Evolutionary conservation across 2,888 invertebrate species (phyloP), one percentile per base, ranked within the genome.

Genomic region (Campoplex capitator): DNA sequence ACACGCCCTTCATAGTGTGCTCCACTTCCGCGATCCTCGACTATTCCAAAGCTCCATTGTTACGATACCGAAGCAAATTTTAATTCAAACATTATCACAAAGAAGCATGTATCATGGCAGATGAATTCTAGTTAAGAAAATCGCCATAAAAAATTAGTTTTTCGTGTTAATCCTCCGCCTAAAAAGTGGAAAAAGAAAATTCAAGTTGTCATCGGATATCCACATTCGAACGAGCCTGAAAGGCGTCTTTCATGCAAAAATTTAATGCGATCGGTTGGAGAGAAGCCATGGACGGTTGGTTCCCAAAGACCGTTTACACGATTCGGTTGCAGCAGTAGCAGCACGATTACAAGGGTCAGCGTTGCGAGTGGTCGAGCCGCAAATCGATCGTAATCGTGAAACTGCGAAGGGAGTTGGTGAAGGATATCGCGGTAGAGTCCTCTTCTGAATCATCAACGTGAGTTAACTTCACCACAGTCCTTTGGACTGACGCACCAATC

Each of bases 381-480:
- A 89, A 91, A 91, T 92, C 92, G 92, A 92, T 92, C 89, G 92
- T 91, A 91, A 92, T 92, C 91, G 78, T 62, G 54, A 32, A 23
- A 45, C 62, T 23, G 28, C 23, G 23, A 9, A 45, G 71, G 45
- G 48, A 77, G 67, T 4, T 23, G 23, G 23, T 23, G 23, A 23
- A 23, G 23, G 23, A 0, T 23, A 0, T 23, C 23, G 23, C 23
- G 23, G 23, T 23, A 42, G 67, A 65, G 56, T 68, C 74, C 75
- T 67, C 16, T 1, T 51, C 18, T 51, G 4, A 4, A 16, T 51
- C 28, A 28, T 82, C 68, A 68, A 35, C 45, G 68, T 75, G 38
- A 76, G 68, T 82, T 75, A n/a, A 58, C 42, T 70, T 48, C 28
- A 76, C 70, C 70, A 23, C 75, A 76, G 45, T 23, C 32, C 58